Evolutionary conservation across 2,113 vertebrate species (phyloP), one percentile per base, ranked within the genome.

Genomic region (Otus sunia): DNA sequence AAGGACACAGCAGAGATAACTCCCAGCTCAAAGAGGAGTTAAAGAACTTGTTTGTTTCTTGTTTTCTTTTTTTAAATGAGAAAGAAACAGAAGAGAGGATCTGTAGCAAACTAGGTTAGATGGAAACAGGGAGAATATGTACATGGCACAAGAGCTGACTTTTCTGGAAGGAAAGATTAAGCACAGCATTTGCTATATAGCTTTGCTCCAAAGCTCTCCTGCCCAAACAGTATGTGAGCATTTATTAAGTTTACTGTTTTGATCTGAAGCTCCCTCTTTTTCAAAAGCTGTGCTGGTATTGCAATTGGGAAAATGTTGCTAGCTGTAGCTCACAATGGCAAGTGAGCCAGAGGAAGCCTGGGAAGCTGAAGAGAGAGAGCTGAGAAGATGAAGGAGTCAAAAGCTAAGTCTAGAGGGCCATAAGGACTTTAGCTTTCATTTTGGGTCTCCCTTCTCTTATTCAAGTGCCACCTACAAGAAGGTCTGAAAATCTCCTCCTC

Each of bases 271-370:
- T 84, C n/a, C 59, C 34, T n/a, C 22, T 53, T 49, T 71, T 39
- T 19, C 21, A 39, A 92, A 43, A 87, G 64, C 55, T 62, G 10
- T 55, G 59, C 60, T 66, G 21, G 5, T 71, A 81, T 4, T 49
- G 14, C 52, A 41, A 3, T 2, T 12, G 21, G 66, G 29, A 80
- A 64, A 73, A 69, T 0, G 0, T 20, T 45, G 43, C 41, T 47
- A 80, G 39, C 37, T 56, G 43, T 20, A 79, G 49, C 14, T 90
- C 18, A 56, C 36, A 50, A 32, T 3, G 4, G 49, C 88, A 88
- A 83, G 64, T 17, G 10, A 90, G 58, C 39, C 45, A 76, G 30
- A 62, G 50, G 36, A 79, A 30, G 22, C 34, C 45, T 23, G 25
- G n/a, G 30, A 90, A 69, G 8, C 27, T 52, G 27, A 62, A 78